These are phyloP conservation scores for Piezodorus guildinii DNA, from an alignment of 1,140 invertebrate species.

Conservation along the genomic window DNA sequence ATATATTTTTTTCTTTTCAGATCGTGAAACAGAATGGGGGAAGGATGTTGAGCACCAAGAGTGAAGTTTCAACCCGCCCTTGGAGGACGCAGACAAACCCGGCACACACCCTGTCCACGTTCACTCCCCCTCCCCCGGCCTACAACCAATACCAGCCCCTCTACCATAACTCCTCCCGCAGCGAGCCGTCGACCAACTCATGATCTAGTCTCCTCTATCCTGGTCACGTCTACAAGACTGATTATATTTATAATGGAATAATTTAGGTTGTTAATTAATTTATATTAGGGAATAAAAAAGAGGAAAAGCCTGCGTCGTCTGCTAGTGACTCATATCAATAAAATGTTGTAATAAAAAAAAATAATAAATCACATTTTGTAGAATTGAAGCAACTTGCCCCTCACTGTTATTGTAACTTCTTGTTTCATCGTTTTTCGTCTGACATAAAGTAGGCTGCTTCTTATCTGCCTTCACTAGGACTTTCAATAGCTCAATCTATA, in stretches of 20 bases:
- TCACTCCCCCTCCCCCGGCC: slow-evolving; percentile 18
- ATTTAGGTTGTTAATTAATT: slow-evolving; percentile 14
- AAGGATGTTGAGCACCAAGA: not conserved
- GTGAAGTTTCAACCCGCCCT: not conserved
- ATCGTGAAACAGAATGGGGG: not conserved
- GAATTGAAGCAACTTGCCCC: too few relatives aligned
- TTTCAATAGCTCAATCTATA: too few relatives aligned
- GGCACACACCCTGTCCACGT: slow-evolving; percentile 18
- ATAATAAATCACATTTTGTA: too few relatives aligned
- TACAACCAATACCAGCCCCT: slow-evolving; percentile 25
- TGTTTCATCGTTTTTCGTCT: too few relatives aligned
- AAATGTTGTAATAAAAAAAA: slow-evolving; percentile 11
- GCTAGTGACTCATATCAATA: slow-evolving; percentile 27
- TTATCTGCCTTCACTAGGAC: too few relatives aligned
- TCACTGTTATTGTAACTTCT: too few relatives aligned
- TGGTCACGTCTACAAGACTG: slow-evolving; percentile 2
- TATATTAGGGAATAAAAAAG: slow-evolving; percentile 3
- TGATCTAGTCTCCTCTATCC: slow-evolving; percentile 9
- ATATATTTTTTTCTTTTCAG: not conserved
- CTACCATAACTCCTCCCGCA: slow-evolving; percentile 26
- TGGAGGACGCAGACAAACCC: slow-evolving; percentile 21
- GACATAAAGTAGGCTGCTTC: too few relatives aligned
- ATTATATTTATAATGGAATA: slow-evolving; percentile 15
- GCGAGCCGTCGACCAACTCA: slow-evolving; percentile 21
- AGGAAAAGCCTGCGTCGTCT: slow-evolving; percentile 15